Evolutionary conservation across 2,113 vertebrate species (phyloP).

Genomic region (Pelodiscus sinensis): DNA sequence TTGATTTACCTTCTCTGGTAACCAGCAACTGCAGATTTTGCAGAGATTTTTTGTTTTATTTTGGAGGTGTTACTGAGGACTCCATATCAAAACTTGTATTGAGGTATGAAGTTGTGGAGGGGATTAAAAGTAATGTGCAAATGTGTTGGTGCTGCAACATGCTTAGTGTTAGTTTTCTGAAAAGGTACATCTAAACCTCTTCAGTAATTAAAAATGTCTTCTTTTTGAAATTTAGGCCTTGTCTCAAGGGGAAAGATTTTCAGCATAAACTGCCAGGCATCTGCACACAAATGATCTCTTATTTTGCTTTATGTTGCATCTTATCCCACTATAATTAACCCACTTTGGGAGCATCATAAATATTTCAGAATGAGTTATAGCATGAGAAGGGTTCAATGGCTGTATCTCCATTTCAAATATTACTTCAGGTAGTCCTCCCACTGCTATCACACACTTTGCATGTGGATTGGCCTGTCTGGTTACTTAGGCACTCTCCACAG

Average conservation of each 20-base stretch:
- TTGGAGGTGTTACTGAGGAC: constrained; percentile 20
- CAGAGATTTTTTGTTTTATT: not conserved
- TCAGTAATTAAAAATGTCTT: not conserved
- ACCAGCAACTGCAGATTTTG: not conserved
- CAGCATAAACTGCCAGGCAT: not conserved
- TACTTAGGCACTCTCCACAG: not conserved
- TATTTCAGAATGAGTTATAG: not conserved
- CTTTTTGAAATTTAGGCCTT: not conserved
- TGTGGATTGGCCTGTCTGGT: not conserved
- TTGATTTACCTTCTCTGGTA: constrained; percentile 6
- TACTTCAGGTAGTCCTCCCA: not conserved
- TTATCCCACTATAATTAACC: not conserved
- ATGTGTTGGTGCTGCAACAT: not conserved
- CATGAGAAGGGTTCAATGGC: not conserved
- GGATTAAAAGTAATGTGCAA: not conserved
- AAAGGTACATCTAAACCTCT: not conserved
- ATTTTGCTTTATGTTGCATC: not conserved
- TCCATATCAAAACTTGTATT: not conserved
- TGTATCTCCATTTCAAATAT: not conserved
- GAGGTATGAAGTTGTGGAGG: not conserved
- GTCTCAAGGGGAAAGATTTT: not conserved
- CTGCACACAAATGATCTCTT: not conserved
- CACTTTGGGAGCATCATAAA: not conserved
- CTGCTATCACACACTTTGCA: not conserved
- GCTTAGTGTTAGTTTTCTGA: not conserved